phyloP scores from a whole-genome alignment of 2,888 invertebrate genomes.

The Rotaria sp. region DNA sequence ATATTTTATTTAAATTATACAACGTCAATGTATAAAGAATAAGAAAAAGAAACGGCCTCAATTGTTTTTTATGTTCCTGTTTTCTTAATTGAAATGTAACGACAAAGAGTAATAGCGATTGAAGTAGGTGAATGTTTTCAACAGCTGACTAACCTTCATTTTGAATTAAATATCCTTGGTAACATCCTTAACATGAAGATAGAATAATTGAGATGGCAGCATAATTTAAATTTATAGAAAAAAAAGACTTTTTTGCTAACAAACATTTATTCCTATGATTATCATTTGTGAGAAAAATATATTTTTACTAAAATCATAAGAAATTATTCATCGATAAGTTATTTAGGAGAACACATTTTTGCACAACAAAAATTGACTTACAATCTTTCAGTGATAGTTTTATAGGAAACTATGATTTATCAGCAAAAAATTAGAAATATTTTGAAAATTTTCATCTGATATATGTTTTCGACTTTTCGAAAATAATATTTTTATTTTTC shows the following conservation, averaged over 20 bases:
- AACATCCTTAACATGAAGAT: not conserved
- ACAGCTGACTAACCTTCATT: not conserved
- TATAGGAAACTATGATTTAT: too few species aligned
- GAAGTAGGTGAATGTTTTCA: not conserved
- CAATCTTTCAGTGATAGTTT: too few species aligned
- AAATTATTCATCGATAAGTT: not conserved
- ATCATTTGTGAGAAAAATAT: too few species aligned
- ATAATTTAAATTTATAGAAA: not conserved
- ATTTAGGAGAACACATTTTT: too few species aligned
- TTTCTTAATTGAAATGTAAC: not conserved
- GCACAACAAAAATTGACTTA: too few species aligned
- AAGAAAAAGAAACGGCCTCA: not conserved
- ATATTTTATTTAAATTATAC: slow-evolving; percentile 43
- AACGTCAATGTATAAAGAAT: slow-evolving; percentile 43
- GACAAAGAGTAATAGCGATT: not conserved
- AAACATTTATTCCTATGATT: too few species aligned
- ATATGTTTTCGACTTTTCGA: too few species aligned
- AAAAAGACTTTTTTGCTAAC: not conserved
- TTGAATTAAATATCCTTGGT: not conserved
- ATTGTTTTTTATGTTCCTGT: not conserved
- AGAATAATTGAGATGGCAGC: not conserved
- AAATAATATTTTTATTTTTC: too few species aligned
- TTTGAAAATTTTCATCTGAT: too few species aligned
- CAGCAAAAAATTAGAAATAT: too few species aligned
- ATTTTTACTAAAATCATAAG: too few species aligned